A percentile compares a stretch with the other conserved stretches of the same genome.
Evolutionary conservation across 2,113 vertebrate species (phyloP).

Genomic region (Cyphomyrus discorhynchus): DNA sequence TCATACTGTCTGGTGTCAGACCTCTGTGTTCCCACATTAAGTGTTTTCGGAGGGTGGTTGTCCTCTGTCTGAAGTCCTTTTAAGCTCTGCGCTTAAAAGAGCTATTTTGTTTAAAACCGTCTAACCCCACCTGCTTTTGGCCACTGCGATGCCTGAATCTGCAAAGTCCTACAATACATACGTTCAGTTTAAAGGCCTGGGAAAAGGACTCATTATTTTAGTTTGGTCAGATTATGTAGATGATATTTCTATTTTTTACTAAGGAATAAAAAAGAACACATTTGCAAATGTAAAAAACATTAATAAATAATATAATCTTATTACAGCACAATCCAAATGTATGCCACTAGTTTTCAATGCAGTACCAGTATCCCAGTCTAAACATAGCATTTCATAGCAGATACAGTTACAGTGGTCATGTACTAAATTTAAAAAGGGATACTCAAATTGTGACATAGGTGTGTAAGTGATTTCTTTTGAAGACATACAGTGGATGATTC

Average conservation of each 20-base stretch:
- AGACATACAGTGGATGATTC: neutral
- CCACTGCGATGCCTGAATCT: neutral
- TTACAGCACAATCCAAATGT: neutral
- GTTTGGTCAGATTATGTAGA: neutral
- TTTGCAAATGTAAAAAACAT: neutral
- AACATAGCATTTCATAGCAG: neutral
- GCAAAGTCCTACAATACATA: neutral
- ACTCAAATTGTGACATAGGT: neutral
- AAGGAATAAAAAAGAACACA: neutral
- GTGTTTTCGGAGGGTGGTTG: neutral
- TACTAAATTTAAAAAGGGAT: neutral
- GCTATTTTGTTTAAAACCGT: neutral
- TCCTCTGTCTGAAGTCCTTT: neutral
- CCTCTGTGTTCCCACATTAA: neutral
- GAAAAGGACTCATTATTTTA: neutral
- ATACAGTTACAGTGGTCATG: neutral
- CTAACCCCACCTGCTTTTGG: neutral
- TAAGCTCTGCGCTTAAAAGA: neutral
- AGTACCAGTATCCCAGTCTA: neutral
- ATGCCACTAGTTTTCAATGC: neutral
- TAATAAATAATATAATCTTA: neutral
- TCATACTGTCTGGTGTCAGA: neutral
- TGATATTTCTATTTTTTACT: neutral
- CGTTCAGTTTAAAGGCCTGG: neutral
- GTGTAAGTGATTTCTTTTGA: neutral